Evolutionary conservation across 2,797 vertebrate genomes (phyloP).

Genomic region (Xiphophorus birchmanni): DNA sequence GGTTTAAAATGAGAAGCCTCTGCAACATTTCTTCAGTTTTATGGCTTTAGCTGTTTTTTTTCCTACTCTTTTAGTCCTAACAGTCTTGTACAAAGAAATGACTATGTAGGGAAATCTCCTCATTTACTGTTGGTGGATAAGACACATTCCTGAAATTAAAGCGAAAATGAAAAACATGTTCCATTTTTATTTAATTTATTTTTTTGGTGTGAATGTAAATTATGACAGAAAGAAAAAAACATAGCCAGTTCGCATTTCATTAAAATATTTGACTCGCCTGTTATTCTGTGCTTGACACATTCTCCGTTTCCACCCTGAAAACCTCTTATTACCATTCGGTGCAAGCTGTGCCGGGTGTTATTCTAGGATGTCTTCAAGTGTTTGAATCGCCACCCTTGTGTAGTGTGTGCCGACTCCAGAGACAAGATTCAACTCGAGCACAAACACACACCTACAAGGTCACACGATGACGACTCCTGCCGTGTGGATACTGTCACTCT

Average conservation of each 20-base stretch:
- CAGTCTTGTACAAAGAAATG: background rate
- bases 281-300: conserved; percentile 9
- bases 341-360: background rate
- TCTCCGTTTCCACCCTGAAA: conserved; percentile 21
- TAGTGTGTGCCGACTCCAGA: background rate
- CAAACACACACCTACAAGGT: background rate
- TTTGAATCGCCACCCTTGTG: conserved; percentile 4
- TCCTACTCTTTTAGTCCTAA: conserved; percentile 3
- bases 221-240: conserved; percentile 5
- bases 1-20: background rate
- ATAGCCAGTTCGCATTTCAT: conserved; percentile 12
- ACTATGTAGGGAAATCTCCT: background rate
- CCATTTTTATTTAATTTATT: background rate
- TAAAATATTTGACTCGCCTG: conserved; percentile 12
- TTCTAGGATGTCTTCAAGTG: conserved; percentile 12
- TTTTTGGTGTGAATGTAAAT: conserved; percentile 16
- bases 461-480: background rate
- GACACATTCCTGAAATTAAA: background rate
- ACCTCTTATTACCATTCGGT: conserved; percentile 8
- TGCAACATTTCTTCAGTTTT: background rate
- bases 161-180: background rate
- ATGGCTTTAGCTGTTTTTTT: conserved; percentile 6
- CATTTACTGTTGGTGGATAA: background rate
- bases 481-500: background rate
- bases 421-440: background rate